A percentile compares a stretch with the other conserved stretches of the same genome.
phyloP scores from a whole-genome alignment of 1,140 invertebrate genomes.

The Magallana ariakensis region DNA sequence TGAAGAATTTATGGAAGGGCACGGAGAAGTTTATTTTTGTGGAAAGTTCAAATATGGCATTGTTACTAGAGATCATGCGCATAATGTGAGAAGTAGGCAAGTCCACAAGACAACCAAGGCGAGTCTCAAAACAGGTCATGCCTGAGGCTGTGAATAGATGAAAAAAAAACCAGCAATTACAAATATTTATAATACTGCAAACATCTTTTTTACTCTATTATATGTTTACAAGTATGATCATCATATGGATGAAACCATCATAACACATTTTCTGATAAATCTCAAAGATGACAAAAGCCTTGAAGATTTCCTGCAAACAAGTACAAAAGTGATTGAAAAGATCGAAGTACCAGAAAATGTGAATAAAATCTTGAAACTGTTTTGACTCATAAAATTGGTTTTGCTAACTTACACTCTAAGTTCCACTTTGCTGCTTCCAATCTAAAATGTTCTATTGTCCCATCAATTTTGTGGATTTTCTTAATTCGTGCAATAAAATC shows the following conservation, averaged over 20 bases:
- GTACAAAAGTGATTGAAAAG: too few relatives aligned
- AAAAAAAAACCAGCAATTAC: neutral
- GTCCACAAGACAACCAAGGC: conserved; percentile 69
- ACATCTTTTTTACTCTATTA: too few relatives aligned
- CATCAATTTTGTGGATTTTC: conserved; percentile 58
- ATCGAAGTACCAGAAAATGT: too few relatives aligned
- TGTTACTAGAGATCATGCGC: conserved; percentile 74
- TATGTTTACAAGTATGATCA: too few relatives aligned
- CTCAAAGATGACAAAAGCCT: too few relatives aligned
- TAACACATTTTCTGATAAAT: too few relatives aligned
- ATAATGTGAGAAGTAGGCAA: conserved; percentile 66
- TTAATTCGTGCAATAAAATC: conserved; percentile 69
- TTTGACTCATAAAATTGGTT: too few relatives aligned
- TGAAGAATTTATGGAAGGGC: conserved; percentile 73
- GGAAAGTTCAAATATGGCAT: conserved; percentile 76
- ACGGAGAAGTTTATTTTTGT: conserved; percentile 75
- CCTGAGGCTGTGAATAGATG: conserved; percentile 70
- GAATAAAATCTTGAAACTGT: too few relatives aligned
- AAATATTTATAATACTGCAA: too few relatives aligned
- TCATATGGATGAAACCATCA: too few relatives aligned
- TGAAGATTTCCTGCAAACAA: too few relatives aligned
- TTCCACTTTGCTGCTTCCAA: conserved; percentile 77
- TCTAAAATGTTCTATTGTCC: conserved; percentile 73
- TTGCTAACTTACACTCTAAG: conserved; percentile 76
- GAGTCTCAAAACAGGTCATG: conserved; percentile 77